Base-by-base conservation (phyloP, 2,113 vertebrate species). In the Cebus imitator region DNA sequence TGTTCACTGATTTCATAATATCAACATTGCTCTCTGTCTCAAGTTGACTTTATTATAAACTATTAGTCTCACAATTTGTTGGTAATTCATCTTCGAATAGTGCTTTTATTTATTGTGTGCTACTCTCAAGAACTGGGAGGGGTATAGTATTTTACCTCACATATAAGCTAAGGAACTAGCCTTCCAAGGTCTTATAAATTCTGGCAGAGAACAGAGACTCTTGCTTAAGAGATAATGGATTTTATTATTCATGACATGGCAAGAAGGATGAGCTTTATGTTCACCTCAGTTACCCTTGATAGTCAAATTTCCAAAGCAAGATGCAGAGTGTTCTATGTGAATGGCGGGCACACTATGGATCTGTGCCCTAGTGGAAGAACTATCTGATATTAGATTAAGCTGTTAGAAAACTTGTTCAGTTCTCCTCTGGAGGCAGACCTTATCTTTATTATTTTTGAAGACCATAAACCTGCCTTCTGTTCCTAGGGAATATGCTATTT, bases 381-480 rank as follows among this genome's bases (percentile, higher is more conserved):
- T n/a, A 68, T 80, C 72, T 58, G 58, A 45, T 40, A 21, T 73
- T 45, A 68, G 37, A 7, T 5, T 57, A 61, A 21, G 30, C 73
- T 87, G 1, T 61, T 87, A 70, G 30, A 50, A 79, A 79, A 70
- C 30, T 32, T 37, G 14, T 35, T 30, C 37, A n/a, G 1, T 8
- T 86, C 61, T 64, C 3, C 30, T 55, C 23, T 73, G 0, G 16
- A 32, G 37, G n/a, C 45, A 52, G 68, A 25, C 8, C 21, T 64
- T 52, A n/a, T 30, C 50, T 79, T 58, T 50, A 32, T 35, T 57
- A 82, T 40, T 92, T 79, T 70, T 78, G n/a, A 43, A 89, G 78
- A 83, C 48, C 18, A 35, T 4, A 40, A 43, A 58, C 18, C 58
- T 70, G 16, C 52, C 37, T 48, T 87, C 48, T 55, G 68, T 35